Evolutionary conservation across 2,797 vertebrate species (phyloP).

Genomic region (Sebastolobus altivelis): DNA sequence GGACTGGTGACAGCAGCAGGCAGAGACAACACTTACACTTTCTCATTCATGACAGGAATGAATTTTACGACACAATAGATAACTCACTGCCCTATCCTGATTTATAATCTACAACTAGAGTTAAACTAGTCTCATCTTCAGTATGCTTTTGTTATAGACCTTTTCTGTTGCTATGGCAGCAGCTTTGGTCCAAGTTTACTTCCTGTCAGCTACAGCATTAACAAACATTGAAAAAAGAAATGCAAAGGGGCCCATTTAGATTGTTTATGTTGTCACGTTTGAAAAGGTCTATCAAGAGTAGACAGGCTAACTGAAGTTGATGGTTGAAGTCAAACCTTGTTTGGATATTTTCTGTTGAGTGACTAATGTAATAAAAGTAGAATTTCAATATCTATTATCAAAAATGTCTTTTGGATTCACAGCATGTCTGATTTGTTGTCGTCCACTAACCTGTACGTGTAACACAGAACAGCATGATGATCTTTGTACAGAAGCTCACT

Average conservation of each 20-base stretch:
- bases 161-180: neutral
- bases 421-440: neutral
- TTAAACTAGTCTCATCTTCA: neutral
- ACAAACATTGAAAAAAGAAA: neutral
- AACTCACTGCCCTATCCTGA: neutral
- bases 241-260: neutral
- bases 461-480: neutral
- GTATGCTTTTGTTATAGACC: neutral
- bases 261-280: neutral
- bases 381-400: neutral
- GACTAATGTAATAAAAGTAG: neutral
- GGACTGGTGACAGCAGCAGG: slow-evolving; percentile 60
- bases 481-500: neutral
- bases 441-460: neutral
- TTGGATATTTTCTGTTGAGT: neutral
- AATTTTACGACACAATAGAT: neutral
- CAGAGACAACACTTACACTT: slow-evolving; percentile 12
- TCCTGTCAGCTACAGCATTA: neutral
- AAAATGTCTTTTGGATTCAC: neutral
- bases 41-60: slow-evolving; percentile 42
- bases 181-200: neutral
- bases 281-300: neutral
- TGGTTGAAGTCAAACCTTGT: neutral
- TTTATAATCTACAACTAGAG: neutral
- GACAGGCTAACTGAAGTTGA: neutral